A percentile compares a stretch with the other conserved stretches of the same genome.
These are phyloP conservation scores for Magallana gigas DNA, from an alignment of 1,140 invertebrate genomes.

Conservation along the genomic window DNA sequence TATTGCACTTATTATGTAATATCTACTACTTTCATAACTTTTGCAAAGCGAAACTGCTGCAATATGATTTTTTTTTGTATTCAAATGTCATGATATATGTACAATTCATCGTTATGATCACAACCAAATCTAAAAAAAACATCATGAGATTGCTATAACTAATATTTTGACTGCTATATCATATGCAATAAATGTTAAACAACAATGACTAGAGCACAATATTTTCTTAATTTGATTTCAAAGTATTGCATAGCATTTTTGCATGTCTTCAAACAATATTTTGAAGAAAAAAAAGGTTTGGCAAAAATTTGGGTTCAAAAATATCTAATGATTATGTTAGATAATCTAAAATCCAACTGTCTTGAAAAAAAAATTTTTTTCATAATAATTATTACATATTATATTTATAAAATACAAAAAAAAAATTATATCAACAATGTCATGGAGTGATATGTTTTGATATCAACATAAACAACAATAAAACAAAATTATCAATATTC, in stretches of 20 bases:
- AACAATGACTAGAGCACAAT: slow-evolving; percentile 23
- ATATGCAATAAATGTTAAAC: slow-evolving; percentile 17
- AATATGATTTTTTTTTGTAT: neutral
- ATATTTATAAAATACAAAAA: slow-evolving; percentile 1
- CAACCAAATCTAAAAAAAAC: neutral
- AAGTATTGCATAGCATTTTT: slow-evolving; percentile 15
- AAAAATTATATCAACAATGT: slow-evolving; percentile 6
- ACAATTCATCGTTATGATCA: neutral
- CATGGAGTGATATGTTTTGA: slow-evolving; percentile 36
- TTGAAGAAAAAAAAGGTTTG: neutral
- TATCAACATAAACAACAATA: slow-evolving; percentile 34
- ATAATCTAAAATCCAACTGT: neutral
- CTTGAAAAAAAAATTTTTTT: neutral
- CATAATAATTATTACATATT: neutral
- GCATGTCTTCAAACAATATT: neutral
- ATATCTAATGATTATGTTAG: neutral
- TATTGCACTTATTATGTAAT: slow-evolving; percentile 8
- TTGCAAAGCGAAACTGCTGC: neutral
- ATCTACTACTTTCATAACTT: neutral
- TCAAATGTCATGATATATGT: neutral
- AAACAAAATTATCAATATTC: neutral
- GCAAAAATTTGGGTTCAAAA: neutral
- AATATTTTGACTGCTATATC: neutral
- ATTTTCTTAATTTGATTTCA: slow-evolving; percentile 1
- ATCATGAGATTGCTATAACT: slow-evolving; percentile 13